Evolutionary conservation across 1,140 invertebrate genomes (phyloP).

Genomic region (Musca domestica): DNA sequence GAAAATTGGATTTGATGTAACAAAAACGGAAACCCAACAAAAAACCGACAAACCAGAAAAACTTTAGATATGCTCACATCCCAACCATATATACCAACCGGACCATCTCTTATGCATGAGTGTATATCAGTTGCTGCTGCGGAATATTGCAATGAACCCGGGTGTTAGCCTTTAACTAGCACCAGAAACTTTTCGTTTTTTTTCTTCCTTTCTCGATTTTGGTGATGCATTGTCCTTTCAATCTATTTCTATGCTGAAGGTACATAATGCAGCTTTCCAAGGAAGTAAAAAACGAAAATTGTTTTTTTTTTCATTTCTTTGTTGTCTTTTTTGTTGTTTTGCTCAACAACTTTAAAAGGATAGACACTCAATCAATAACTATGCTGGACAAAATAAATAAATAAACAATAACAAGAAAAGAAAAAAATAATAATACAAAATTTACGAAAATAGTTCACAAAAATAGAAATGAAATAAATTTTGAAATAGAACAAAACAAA

Average conservation of each 20-base stretch:
- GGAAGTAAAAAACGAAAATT: too few relatives aligned
- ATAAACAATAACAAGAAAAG: not conserved
- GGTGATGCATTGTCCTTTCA: too few relatives aligned
- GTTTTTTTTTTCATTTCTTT: too few relatives aligned
- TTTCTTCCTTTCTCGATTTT: not conserved
- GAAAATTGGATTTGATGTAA: constrained; percentile 21
- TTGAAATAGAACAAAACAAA: too few relatives aligned
- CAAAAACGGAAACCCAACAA: constrained; percentile 1
- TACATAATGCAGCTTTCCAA: not conserved
- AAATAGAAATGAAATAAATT: too few relatives aligned
- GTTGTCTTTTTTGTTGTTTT: not conserved
- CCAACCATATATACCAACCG: not conserved
- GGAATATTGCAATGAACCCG: not conserved
- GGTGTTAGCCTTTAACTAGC: constrained; percentile 6
- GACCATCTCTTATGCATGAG: not conserved
- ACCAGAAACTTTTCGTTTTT: not conserved
- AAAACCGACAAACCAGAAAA: not conserved
- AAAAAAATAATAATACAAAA: too few relatives aligned
- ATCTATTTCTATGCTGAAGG: too few relatives aligned
- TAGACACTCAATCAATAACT: constrained; percentile 15
- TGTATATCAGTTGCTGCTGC: too few relatives aligned
- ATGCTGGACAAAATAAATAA: not conserved
- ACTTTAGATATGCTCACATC: too few relatives aligned
- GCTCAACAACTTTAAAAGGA: not conserved
- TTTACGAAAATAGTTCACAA: too few relatives aligned